Evolutionary conservation across 2,888 invertebrate species (phyloP), one percentile per base, ranked within the genome.

Genomic region (Cryptus viduatorius): DNA sequence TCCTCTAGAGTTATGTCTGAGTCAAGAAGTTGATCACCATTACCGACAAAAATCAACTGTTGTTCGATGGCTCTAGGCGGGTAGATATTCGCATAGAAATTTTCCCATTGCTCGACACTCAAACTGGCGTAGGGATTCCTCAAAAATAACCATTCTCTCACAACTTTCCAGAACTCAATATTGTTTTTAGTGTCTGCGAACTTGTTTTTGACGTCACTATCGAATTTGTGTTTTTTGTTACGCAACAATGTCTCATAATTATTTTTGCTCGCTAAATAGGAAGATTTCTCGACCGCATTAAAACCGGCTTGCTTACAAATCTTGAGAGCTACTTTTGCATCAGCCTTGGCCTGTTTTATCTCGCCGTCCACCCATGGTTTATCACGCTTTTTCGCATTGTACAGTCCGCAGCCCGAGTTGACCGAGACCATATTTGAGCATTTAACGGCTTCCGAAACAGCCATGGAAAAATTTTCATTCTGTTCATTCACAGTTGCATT

Each of bases 351-450:
- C 53, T 53, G 53, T 4, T 14, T 31, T 0, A 72, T 53, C n/a
- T 72, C 71, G 24, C 0, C 37, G 53, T 53, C 71, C 1, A 56
- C 8, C 71, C 71, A 72, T n/a, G 53, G 53, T 31, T 72, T 72
- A 2, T 72, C 29, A 8, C 71, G 48, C 4, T 0, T 0, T 7
- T 12, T 72, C 0, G 53, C 71, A 31, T 53, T 72, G 42, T 42
- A 42, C 37, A 2, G 3, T 5, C 4, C 42, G 10, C 42, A 16
- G 5, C 64, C 64, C 64, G 42, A 64, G 64, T 10, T 37, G 16
- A 16, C 16, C 10, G 65, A 65, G 19, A 65, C 44, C 65, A 65
- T 44, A 8, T 65, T 65, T 44, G 44, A 1, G 16, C 1, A 1
- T 8, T 44, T 44, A 19, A 44, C 65, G 16, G 65, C 65, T 10